Evolutionary conservation across 2,113 vertebrate species (phyloP).

Genomic region (Mirounga angustirostris): DNA sequence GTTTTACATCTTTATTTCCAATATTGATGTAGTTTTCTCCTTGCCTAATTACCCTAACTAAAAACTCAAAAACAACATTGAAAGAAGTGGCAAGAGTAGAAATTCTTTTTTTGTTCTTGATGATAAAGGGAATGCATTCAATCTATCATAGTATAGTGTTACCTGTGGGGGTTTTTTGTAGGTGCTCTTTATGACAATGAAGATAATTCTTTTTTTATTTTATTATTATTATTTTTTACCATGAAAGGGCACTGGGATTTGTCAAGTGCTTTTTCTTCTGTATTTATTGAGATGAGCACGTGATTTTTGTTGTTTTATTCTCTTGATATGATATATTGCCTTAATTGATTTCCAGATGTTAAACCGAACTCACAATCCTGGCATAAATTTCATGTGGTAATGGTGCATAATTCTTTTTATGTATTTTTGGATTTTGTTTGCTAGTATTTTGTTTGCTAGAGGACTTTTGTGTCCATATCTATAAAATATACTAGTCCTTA

Average conservation of each 20-base stretch:
- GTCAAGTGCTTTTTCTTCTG: neutral
- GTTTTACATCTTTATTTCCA: neutral
- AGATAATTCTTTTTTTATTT: too few relatives aligned
- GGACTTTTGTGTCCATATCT: neutral
- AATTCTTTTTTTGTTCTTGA: neutral
- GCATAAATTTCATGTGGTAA: neutral
- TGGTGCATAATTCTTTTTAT: neutral
- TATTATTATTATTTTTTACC: neutral
- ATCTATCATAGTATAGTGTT: neutral
- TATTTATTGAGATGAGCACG: neutral
- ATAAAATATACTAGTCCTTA: neutral
- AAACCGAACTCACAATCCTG: neutral
- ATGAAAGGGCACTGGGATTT: neutral
- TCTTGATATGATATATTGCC: neutral
- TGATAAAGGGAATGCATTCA: neutral
- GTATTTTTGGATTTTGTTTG: neutral
- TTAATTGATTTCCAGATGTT: neutral
- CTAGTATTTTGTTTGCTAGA: neutral
- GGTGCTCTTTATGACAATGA: neutral
- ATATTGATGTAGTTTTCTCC: neutral
- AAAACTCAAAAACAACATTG: neutral
- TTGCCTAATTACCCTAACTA: neutral
- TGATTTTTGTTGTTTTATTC: neutral
- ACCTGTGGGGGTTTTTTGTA: neutral
- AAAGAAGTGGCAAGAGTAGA: neutral